These are phyloP conservation scores for Eristalis arbustorum DNA, from an alignment of 2,888 invertebrate species.

Conservation along the genomic window DNA sequence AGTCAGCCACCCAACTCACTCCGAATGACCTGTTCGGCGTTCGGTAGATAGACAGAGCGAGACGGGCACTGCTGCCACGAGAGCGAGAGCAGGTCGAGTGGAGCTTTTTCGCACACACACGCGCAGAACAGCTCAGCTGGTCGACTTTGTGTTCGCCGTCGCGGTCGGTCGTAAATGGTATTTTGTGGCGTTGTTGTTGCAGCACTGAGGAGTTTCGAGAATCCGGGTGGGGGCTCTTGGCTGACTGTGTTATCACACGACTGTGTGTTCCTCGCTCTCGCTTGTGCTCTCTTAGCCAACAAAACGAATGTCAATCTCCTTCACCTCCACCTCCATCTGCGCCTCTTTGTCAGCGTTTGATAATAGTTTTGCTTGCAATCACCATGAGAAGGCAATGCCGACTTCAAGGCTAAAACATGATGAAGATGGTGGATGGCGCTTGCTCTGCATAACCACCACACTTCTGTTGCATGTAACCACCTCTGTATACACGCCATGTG, in stretches of 20 bases:
- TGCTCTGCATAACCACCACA: not conserved
- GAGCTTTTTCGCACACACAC: not conserved
- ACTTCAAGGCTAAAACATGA: constrained; percentile 63
- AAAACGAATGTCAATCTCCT: not conserved
- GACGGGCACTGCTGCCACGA: not conserved
- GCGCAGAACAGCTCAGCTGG: not conserved
- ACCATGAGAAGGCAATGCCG: constrained; percentile 31
- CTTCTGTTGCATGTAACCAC: not conserved
- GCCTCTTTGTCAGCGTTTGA: not conserved
- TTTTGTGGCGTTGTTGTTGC: not conserved
- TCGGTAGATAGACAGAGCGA: not conserved
- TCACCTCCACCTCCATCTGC: not conserved
- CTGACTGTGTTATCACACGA: not conserved
- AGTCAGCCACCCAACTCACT: not conserved
- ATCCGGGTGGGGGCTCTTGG: not conserved
- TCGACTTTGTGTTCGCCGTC: not conserved
- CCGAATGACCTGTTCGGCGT: not conserved
- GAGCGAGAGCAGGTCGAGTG: not conserved
- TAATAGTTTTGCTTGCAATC: constrained; percentile 44
- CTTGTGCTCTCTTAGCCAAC: not conserved
- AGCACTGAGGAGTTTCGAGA: not conserved
- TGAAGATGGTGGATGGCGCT: constrained; percentile 36
- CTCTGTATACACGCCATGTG: not conserved
- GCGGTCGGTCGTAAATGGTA: not conserved
- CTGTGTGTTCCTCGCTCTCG: not conserved